Conservation (phyloP, 2,888 invertebrate genomes). For the Dastarcus helophoroides region DNA sequence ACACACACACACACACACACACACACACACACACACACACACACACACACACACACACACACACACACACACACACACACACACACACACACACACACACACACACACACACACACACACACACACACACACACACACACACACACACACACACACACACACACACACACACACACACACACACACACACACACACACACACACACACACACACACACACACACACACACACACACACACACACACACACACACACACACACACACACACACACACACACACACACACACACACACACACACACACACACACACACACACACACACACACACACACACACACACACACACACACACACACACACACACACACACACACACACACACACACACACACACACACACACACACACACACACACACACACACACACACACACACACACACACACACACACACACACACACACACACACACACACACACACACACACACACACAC, state of each 20-base stretch:
- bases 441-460: conserved; percentile 2
- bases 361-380: conserved; percentile 2
- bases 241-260: conserved; percentile 1
- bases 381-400: conserved; percentile 2
- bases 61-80: conserved; percentile 2
- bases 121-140: conserved; percentile 2
- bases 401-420: conserved; percentile 2
- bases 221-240: conserved; percentile 1
- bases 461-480: conserved; percentile 2
- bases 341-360: conserved; percentile 2
- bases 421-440: conserved; percentile 2
- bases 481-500: conserved; percentile 2
- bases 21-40: conserved; percentile 2
- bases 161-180: conserved; percentile 2
- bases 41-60: conserved; percentile 2
- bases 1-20: conserved; percentile 2
- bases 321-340: conserved; percentile 2
- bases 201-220: conserved; percentile 1
- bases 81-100: conserved; percentile 2
- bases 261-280: conserved; percentile 1
- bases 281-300: conserved; percentile 2
- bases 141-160: conserved; percentile 2
- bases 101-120: conserved; percentile 2
- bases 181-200: not conserved
- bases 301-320: conserved; percentile 2